These are phyloP conservation scores for Pilophorus perplexus DNA, from an alignment of 2,888 invertebrate genomes.

Conservation along the genomic window DNA sequence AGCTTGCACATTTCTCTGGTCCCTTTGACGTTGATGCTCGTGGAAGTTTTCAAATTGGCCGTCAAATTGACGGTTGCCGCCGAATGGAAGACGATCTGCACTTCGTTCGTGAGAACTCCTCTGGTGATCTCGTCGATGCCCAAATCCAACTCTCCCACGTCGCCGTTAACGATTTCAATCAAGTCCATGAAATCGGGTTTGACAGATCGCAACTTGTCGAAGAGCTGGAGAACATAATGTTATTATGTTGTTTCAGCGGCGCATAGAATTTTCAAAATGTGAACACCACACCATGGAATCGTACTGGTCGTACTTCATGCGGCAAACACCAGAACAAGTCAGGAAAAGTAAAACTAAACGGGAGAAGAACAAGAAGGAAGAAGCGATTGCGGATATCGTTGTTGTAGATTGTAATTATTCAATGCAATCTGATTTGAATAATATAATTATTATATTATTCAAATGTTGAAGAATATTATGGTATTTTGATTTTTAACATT, in stretches of 20 bases:
- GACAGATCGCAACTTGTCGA: conserved; percentile 27
- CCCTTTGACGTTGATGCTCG: conserved; percentile 38
- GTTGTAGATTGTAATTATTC: too few relatives aligned
- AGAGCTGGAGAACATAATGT: conserved; percentile 25
- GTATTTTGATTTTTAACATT: too few relatives aligned
- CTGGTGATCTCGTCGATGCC: conserved; percentile 20
- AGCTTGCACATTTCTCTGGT: conserved; percentile 34
- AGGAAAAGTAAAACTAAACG: too few relatives aligned
- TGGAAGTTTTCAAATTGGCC: conserved; percentile 24
- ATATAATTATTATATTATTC: too few relatives aligned
- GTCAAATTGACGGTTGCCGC: conserved; percentile 42
- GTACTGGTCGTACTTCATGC: too few relatives aligned
- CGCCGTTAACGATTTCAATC: conserved; percentile 36
- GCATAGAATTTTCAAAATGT: too few relatives aligned
- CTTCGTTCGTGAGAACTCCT: conserved; percentile 3
- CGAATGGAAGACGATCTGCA: conserved; percentile 40
- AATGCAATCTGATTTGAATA: too few relatives aligned
- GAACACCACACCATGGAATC: too few relatives aligned
- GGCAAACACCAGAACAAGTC: too few relatives aligned
- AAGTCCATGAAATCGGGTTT: conserved; percentile 32
- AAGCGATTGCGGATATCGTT: too few relatives aligned
- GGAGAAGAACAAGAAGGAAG: too few relatives aligned
- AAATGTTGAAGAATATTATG: too few relatives aligned
- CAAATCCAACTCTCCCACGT: conserved; percentile 9
- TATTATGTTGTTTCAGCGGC: background rate